A percentile compares a stretch with the other conserved stretches of the same genome.
Conservation (phyloP, 2,797 vertebrate genomes). For the Anguilla marmorata region DNA sequence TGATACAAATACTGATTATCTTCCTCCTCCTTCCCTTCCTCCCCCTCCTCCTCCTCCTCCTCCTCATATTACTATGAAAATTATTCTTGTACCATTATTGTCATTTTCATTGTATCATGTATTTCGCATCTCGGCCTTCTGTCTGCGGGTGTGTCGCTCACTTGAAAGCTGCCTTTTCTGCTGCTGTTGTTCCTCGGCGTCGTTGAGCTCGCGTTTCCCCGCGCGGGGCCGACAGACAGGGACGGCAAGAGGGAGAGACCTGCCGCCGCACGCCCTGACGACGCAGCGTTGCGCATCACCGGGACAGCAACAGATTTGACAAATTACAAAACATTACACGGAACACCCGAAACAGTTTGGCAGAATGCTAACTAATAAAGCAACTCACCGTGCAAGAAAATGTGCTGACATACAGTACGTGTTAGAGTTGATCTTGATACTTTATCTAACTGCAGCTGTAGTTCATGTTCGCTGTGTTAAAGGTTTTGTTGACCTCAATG, state of each 20-base stretch:
- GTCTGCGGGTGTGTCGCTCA: not conserved
- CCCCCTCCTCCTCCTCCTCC: not conserved
- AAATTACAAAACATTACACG: not conserved
- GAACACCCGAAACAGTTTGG: not conserved
- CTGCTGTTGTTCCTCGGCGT: constrained; percentile 36
- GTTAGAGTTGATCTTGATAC: not conserved
- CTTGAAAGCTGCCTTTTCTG: constrained; percentile 6
- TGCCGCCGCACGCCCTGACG: constrained; percentile 50
- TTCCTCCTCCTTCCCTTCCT: not conserved
- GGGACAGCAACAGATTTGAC: not conserved
- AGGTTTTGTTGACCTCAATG: not conserved
- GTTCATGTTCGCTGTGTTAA: not conserved
- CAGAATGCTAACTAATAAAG: not conserved
- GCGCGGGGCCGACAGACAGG: constrained; percentile 58
- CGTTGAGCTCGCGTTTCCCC: constrained; percentile 48
- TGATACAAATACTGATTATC: not conserved
- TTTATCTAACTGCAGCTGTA: not conserved
- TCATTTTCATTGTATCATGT: too few species aligned
- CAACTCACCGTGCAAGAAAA: not conserved
- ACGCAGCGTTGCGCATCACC: not conserved
- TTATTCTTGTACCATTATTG: not conserved
- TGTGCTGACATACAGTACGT: not conserved
- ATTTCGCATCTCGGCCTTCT: not conserved
- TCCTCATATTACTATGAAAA: not conserved
- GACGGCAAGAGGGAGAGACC: constrained; percentile 34